phyloP scores from a whole-genome alignment of 2,113 vertebrate genomes.

The Tonatia bakeri region DNA sequence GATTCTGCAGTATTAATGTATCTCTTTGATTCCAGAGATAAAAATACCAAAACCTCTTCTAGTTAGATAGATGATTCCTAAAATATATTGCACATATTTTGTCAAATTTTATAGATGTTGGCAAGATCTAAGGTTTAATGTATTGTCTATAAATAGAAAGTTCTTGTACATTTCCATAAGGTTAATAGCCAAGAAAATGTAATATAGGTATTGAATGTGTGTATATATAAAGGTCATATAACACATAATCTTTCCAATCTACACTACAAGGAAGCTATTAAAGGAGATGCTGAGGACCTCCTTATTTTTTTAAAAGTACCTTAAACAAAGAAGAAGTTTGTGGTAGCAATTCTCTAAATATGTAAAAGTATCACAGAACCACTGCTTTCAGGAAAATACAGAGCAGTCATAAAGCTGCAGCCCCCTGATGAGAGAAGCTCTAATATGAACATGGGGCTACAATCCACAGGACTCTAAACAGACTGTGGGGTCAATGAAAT shows the following conservation, averaged over 20 bases:
- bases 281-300: background rate
- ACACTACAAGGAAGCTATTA: background rate
- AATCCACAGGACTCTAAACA: background rate
- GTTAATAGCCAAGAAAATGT: background rate
- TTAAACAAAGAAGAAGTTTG: background rate
- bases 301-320: background rate
- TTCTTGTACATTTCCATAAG: background rate
- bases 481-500: background rate
- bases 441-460: background rate
- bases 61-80: background rate
- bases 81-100: background rate
- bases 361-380: background rate
- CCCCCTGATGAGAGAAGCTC: background rate
- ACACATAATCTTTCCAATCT: background rate
- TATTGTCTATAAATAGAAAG: background rate
- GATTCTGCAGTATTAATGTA: background rate
- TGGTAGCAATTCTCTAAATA: background rate
- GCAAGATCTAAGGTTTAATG: background rate
- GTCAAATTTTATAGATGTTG: constrained; percentile 1
- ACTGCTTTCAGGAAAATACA: background rate
- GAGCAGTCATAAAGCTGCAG: background rate
- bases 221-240: background rate
- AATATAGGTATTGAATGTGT: background rate
- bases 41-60: background rate
- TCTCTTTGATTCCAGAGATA: background rate